Conservation (phyloP, 2,888 invertebrate genomes). For the Bombyx huttoni region DNA sequence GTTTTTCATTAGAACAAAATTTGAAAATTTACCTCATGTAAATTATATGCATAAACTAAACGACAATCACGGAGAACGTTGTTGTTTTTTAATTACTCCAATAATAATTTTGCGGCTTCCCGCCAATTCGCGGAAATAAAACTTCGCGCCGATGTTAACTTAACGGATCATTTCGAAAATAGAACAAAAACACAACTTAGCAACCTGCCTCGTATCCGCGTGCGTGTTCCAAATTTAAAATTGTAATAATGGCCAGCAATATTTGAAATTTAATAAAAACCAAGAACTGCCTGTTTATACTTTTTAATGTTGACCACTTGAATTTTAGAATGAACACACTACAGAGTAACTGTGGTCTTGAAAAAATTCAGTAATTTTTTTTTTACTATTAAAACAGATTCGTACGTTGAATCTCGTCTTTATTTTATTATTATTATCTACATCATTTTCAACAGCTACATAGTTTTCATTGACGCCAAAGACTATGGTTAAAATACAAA, state of each 20-base stretch:
- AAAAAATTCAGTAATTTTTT: not conserved
- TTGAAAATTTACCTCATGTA: not conserved
- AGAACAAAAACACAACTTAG: slow-evolving; percentile 3
- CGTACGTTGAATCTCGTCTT: no score
- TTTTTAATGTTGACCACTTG: slow-evolving; percentile 49
- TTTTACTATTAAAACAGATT: no score
- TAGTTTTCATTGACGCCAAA: no score
- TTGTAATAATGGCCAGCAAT: slow-evolving; percentile 58
- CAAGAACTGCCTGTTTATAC: slow-evolving; percentile 38
- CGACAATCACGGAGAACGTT: not conserved
- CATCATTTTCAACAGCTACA: no score
- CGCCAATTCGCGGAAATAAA: not conserved
- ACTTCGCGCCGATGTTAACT: not conserved
- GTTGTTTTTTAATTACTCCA: not conserved
- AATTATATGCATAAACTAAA: no score
- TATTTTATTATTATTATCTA: no score
- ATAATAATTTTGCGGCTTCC: not conserved
- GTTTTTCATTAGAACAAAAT: not conserved
- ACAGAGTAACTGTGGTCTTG: not conserved
- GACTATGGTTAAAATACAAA: no score
- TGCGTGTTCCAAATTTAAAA: slow-evolving; percentile 44
- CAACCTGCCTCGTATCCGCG: slow-evolving; percentile 4
- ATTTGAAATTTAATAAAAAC: slow-evolving; percentile 67
- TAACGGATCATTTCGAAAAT: not conserved
- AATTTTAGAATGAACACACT: not conserved